Conservation (phyloP, 2,113 vertebrate genomes). For the Aix galericulata region DNA sequence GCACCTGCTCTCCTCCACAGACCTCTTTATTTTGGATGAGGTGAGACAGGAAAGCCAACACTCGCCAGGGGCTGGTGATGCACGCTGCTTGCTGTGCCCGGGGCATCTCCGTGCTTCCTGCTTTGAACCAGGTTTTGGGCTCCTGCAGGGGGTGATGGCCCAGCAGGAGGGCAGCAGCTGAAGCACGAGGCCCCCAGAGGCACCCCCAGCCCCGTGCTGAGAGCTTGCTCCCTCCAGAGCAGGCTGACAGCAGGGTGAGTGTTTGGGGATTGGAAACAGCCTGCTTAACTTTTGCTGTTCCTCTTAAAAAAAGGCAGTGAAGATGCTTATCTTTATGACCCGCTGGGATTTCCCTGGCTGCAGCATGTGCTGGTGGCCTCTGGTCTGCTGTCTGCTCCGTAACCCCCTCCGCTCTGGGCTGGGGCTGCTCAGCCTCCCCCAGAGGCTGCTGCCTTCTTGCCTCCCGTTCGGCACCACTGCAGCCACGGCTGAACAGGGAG, state of each 20-base stretch:
- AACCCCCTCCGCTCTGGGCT: neutral
- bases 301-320: neutral
- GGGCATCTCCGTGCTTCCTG: neutral
- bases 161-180: neutral
- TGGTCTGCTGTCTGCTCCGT: neutral
- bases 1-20: neutral
- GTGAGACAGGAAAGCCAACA: neutral
- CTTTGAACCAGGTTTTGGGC: neutral
- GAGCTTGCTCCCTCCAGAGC: neutral
- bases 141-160: neutral
- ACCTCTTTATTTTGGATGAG: neutral
- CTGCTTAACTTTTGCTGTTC: neutral
- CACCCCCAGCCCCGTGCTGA: neutral
- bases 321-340: neutral
- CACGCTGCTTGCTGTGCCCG: neutral
- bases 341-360: neutral
- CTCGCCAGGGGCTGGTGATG: neutral
- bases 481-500: neutral
- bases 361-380: neutral
- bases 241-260: neutral
- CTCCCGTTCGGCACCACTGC: neutral
- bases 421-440: neutral
- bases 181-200: no score
- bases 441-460: neutral
- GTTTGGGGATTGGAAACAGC: neutral